These are phyloP conservation scores for Artibeus jamaicensis DNA, from an alignment of 2,797 vertebrate genomes.

Conservation along the genomic window DNA sequence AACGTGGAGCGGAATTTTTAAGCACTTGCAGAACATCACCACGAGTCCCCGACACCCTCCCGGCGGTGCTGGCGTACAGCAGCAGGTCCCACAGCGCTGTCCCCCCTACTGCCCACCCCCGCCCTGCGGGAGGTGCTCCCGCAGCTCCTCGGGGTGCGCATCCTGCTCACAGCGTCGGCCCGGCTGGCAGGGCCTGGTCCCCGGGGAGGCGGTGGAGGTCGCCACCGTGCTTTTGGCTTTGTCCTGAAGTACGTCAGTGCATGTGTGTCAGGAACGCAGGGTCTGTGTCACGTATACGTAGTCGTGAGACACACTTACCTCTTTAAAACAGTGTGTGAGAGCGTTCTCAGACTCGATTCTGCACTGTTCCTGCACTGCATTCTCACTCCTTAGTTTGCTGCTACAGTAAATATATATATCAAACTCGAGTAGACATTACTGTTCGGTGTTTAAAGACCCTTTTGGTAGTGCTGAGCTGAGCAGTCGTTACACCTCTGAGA, in stretches of 20 bases:
- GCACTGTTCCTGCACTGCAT: not conserved
- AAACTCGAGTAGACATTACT: not conserved
- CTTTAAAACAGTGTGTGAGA: not conserved
- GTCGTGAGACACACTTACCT: not conserved
- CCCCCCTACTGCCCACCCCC: not conserved
- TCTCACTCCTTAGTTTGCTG: not conserved
- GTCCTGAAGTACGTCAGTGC: not conserved
- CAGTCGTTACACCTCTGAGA: not conserved
- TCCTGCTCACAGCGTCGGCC: not conserved
- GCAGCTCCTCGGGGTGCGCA: not conserved
- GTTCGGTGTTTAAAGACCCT: not conserved
- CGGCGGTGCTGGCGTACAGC: not conserved
- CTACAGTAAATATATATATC: not conserved
- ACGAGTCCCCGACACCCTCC: not conserved
- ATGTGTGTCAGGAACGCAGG: too few species aligned
- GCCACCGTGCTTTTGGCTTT: not conserved
- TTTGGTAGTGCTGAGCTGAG: not conserved
- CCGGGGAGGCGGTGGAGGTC: too few species aligned
- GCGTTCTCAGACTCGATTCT: not conserved
- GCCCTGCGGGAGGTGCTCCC: not conserved
- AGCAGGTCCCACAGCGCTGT: not conserved
- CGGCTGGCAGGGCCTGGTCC: too few species aligned
- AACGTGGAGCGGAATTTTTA: not conserved
- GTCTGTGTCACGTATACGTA: accelerated
- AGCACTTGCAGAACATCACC: not conserved